Percentiles rank a stretch among this genome's conserved stretches.
Conservation (phyloP, 2,888 invertebrate genomes). For the Belgica antarctica region DNA sequence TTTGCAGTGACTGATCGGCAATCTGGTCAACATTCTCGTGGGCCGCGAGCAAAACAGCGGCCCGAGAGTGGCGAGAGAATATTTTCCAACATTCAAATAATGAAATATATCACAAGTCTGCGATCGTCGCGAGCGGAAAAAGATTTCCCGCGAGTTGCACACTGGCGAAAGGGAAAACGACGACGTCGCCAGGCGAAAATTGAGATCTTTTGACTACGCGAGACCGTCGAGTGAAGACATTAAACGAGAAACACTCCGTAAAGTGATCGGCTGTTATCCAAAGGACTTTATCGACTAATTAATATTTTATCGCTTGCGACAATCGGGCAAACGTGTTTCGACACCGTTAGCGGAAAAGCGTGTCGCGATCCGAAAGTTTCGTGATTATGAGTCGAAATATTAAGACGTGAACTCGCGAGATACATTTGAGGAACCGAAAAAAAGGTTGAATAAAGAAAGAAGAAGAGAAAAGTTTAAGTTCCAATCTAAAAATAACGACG, state of each 20-base stretch:
- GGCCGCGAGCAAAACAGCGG: neutral
- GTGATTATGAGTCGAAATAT: conserved; percentile 17
- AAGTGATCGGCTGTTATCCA: neutral
- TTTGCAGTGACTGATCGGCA: conserved; percentile 14
- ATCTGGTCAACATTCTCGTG: conserved; percentile 16
- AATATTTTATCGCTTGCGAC: neutral
- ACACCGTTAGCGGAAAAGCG: neutral
- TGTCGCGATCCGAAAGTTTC: neutral
- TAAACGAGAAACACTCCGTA: neutral
- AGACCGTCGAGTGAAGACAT: conserved; percentile 31
- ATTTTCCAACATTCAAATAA: conserved; percentile 13
- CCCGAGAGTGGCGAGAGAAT: neutral
- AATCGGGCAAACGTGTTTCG: neutral
- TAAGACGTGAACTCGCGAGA: conserved; percentile 10
- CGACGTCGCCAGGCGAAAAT: conserved; percentile 11
- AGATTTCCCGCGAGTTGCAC: conserved; percentile 21
- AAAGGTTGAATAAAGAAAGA: conserved; percentile 11
- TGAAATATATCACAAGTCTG: conserved; percentile 13
- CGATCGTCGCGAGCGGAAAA: conserved; percentile 29
- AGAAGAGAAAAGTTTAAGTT: conserved; percentile 14
- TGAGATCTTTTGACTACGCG: conserved; percentile 34
- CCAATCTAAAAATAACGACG: conserved; percentile 15
- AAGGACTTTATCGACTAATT: neutral
- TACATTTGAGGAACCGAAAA: neutral
- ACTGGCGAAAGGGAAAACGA: neutral